Percentiles rank a stretch among this genome's conserved stretches.
These are phyloP conservation scores for Cavia porcellus DNA, from an alignment of 2,113 vertebrate genomes.

Conservation along the genomic window DNA sequence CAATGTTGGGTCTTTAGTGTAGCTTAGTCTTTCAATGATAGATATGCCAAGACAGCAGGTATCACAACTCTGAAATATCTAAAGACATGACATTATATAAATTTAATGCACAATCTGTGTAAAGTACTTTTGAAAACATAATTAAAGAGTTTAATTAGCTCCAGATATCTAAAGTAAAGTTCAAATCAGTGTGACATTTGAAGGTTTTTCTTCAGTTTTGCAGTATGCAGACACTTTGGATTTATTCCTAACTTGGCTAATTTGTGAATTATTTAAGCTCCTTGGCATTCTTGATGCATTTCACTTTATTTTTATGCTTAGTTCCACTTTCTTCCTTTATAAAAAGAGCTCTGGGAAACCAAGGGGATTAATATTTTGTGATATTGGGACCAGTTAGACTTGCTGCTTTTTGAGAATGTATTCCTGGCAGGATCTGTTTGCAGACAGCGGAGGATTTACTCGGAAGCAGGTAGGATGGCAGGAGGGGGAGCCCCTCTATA, in stretches of 20 bases:
- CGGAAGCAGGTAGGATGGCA: rapidly evolving
- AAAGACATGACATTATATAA: not conserved
- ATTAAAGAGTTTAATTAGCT: conserved; percentile 23
- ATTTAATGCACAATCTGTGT: not conserved
- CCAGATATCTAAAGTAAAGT: not conserved
- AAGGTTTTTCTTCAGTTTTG: not conserved
- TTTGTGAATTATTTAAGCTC: not conserved
- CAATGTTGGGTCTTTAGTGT: not conserved
- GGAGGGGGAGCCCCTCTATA: not conserved
- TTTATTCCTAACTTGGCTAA: not conserved
- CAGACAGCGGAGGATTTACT: not conserved
- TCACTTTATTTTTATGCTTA: not conserved
- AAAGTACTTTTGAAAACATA: not conserved
- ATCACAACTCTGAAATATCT: not conserved
- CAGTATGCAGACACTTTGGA: not conserved
- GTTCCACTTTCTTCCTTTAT: not conserved
- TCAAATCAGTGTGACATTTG: not conserved
- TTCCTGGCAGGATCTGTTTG: not conserved
- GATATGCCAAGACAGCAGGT: not conserved
- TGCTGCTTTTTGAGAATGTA: not conserved
- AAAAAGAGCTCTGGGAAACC: not conserved
- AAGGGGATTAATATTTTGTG: not conserved
- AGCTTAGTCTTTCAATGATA: not conserved
- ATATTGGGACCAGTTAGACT: not conserved
- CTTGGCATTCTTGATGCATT: not conserved